A percentile compares a stretch with the other conserved stretches of the same genome.
These are phyloP conservation scores for Pipistrellus kuhlii DNA, from an alignment of 2,797 vertebrate species.

Conservation along the genomic window DNA sequence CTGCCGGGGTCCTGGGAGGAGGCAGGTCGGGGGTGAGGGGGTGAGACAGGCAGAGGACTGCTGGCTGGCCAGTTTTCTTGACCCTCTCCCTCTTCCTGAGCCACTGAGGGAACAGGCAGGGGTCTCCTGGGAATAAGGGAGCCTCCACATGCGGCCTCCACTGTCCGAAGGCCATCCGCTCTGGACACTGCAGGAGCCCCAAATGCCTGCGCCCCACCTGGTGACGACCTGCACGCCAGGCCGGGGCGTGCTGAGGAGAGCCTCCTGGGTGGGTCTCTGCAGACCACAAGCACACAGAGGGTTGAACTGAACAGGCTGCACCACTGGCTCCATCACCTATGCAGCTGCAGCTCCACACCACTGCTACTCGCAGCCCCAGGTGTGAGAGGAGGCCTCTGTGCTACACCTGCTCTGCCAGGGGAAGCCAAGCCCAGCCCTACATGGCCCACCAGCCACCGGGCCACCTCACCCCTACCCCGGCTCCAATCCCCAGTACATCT, in stretches of 20 bases:
- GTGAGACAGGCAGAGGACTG: not conserved
- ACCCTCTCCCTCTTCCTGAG: not conserved
- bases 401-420: not conserved
- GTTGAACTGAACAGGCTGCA: not conserved
- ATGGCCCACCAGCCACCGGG: not conserved
- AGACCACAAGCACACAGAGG: not conserved
- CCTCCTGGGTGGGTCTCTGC: not conserved
- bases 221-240: too few species aligned
- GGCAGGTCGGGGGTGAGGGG: not conserved
- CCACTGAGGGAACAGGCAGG: not conserved
- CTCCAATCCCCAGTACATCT: fast-evolving
- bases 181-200: not conserved
- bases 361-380: fast-evolving
- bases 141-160: not conserved
- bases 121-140: not conserved
- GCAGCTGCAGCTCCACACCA: not conserved
- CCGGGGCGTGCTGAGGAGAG: fast-evolving
- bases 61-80: not conserved
- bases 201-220: fast-evolving
- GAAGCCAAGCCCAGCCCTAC: not conserved
- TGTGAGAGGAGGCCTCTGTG: not conserved
- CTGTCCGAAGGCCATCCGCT: not conserved
- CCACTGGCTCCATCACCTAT: not conserved
- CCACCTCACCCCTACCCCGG: not conserved
- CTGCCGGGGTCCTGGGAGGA: not conserved